Conservation (phyloP, 2,888 invertebrate species). For the Dolichopus griseipennis region DNA sequence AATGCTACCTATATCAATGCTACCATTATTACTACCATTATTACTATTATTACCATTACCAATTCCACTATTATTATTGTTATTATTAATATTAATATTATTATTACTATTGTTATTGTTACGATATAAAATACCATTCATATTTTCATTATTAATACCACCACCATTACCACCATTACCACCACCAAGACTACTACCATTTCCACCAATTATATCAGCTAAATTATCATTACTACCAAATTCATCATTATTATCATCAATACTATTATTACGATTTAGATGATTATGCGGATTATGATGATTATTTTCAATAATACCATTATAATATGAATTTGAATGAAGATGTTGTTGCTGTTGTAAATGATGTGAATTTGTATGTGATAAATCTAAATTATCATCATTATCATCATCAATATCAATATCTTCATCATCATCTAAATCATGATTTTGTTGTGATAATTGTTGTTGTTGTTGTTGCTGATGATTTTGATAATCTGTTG, state of each 20-base stretch:
- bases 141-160: constrained; percentile 3
- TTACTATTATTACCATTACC: constrained; percentile 1
- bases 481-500: background rate
- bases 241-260: constrained; percentile 1
- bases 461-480: background rate
- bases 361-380: constrained; percentile 23
- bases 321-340: constrained; percentile 16
- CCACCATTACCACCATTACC: constrained; percentile 8
- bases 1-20: background rate
- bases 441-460: constrained; percentile 21
- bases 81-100: constrained; percentile 17
- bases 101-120: constrained; percentile 20
- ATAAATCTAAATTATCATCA: constrained; percentile 29
- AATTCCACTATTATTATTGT: constrained; percentile 16
- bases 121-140: constrained; percentile 4
- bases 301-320: constrained; percentile 19
- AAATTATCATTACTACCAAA: constrained; percentile 17
- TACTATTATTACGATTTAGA: constrained; percentile 8
- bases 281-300: constrained; percentile 13
- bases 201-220: constrained; percentile 21
- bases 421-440: constrained; percentile 30
- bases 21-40: background rate
- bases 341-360: constrained; percentile 20
- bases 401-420: constrained; percentile 26
- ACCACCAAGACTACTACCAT: constrained; percentile 14